Evolutionary conservation across 2,888 invertebrate species (phyloP).

Genomic region (Orthonevra nobilis): DNA sequence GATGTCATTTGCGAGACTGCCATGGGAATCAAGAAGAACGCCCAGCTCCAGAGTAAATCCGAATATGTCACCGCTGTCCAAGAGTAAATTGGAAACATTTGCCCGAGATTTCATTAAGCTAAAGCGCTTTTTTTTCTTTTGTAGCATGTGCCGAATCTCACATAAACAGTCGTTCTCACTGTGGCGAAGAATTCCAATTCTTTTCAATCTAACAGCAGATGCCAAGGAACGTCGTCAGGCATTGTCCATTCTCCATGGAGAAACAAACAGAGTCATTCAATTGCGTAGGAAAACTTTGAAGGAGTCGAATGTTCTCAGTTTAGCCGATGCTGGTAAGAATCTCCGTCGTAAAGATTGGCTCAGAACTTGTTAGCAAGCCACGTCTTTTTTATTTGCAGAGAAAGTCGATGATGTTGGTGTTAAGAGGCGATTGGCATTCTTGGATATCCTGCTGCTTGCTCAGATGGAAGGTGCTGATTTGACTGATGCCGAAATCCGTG

Average conservation of each 20-base stretch:
- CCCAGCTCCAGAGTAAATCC: constrained; percentile 85
- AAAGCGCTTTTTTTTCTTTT: not conserved
- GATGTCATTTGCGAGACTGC: constrained; percentile 84
- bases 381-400: constrained; percentile 16
- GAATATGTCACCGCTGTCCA: constrained; percentile 87
- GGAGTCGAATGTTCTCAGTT: constrained; percentile 70
- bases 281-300: constrained; percentile 74
- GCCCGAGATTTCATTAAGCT: too few relatives aligned
- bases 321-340: constrained; percentile 68
- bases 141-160: constrained; percentile 76
- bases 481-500: constrained; percentile 81
- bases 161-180: constrained; percentile 77
- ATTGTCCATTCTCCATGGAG: constrained; percentile 75
- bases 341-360: too few relatives aligned
- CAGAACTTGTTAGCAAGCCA: not conserved
- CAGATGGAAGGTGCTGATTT: constrained; percentile 79
- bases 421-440: constrained; percentile 80
- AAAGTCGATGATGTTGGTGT: constrained; percentile 73
- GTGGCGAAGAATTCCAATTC: constrained; percentile 75
- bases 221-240: constrained; percentile 72
- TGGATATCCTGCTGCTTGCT: constrained; percentile 81
- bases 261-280: constrained; percentile 77
- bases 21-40: constrained; percentile 89
- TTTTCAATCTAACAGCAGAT: constrained; percentile 73
- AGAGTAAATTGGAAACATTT: constrained; percentile 84